phyloP scores from a whole-genome alignment of 2,888 invertebrate species.

The Ferrisia virgata region DNA sequence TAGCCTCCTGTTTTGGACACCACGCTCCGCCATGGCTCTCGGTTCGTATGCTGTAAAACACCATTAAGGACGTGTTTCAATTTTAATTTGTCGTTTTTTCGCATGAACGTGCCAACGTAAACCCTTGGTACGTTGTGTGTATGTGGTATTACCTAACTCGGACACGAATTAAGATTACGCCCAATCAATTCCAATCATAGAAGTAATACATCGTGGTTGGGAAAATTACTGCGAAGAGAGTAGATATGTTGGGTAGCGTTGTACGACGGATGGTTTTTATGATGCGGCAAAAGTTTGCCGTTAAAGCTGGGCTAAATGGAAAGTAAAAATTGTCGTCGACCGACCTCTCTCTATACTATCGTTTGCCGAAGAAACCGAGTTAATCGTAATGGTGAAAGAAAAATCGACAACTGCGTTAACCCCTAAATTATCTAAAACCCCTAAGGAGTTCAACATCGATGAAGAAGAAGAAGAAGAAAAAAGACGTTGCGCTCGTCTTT shows the following conservation, averaged over 20 bases:
- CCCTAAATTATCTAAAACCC: conserved; percentile 43
- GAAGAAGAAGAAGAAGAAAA: background rate
- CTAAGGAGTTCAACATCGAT: conserved; percentile 33
- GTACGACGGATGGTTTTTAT: background rate
- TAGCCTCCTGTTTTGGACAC: conserved; percentile 82
- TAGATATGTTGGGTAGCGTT: too few species aligned
- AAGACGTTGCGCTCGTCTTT: background rate
- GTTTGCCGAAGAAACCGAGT: conserved; percentile 31
- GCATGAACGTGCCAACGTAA: background rate
- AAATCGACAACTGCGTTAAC: conserved; percentile 44
- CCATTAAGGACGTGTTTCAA: background rate
- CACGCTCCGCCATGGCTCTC: conserved; percentile 86
- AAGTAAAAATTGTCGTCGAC: conserved; percentile 23
- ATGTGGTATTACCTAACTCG: background rate
- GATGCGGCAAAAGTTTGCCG: background rate
- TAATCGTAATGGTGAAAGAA: conserved; percentile 39
- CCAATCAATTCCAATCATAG: conserved; percentile 29
- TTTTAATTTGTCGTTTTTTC: conserved; percentile 20
- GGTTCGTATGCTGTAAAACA: conserved; percentile 67
- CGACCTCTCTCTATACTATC: background rate
- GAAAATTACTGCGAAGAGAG: background rate
- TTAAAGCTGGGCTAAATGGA: background rate
- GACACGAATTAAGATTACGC: conserved; percentile 8
- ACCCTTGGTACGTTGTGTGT: too few species aligned
- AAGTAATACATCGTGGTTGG: conserved; percentile 11